These are phyloP conservation scores for Cyphomyrus discorhynchus DNA, from an alignment of 2,113 vertebrate species.

Conservation along the genomic window DNA sequence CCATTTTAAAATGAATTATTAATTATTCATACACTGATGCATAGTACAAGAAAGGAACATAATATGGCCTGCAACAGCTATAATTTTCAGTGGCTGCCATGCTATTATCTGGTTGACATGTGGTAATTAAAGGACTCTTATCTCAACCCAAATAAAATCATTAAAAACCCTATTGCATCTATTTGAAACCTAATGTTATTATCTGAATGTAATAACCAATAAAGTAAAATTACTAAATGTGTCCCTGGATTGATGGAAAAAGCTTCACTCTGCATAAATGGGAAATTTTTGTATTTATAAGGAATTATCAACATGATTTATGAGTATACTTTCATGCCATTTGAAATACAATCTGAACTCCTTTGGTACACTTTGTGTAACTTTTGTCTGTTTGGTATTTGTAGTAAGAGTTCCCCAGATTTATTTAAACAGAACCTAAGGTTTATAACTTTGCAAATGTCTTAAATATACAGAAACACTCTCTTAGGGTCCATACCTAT, in stretches of 20 bases:
- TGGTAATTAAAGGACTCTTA: neutral
- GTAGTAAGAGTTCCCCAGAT: neutral
- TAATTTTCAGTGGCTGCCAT: neutral
- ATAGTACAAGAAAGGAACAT: neutral
- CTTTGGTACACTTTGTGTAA: neutral
- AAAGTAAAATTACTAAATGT: neutral
- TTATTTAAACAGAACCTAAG: neutral
- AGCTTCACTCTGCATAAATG: neutral
- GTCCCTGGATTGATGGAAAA: neutral
- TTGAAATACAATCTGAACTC: neutral
- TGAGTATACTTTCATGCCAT: neutral
- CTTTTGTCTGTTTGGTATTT: neutral
- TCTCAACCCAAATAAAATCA: slow-evolving; percentile 9
- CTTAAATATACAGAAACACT: neutral
- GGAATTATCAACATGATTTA: neutral
- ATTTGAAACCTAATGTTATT: neutral
- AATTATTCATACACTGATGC: neutral
- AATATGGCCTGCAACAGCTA: neutral
- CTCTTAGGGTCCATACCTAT: neutral
- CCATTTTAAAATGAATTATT: neutral
- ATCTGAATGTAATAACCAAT: neutral
- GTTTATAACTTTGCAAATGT: neutral
- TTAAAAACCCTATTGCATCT: neutral
- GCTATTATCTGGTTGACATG: neutral
- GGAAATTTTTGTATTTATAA: neutral